Evolutionary conservation across 2,888 invertebrate species (phyloP).

Genomic region (Thecocarcelia acutangulata): DNA sequence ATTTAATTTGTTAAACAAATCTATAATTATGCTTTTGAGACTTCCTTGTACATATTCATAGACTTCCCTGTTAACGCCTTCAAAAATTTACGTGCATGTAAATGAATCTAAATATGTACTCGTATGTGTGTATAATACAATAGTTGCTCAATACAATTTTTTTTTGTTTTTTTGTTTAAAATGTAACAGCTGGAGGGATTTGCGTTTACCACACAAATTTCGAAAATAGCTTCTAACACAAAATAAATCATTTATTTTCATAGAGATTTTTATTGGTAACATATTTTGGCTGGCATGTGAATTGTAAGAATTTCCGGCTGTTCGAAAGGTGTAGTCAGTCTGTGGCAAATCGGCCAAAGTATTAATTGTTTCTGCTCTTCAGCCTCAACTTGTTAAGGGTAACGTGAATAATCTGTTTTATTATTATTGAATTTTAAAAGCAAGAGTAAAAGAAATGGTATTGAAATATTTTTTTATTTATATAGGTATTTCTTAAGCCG

Average conservation of each 20-base stretch:
- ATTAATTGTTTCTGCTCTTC: neutral
- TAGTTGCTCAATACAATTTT: neutral
- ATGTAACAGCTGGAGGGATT: slow-evolving; percentile 2
- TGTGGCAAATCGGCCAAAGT: neutral
- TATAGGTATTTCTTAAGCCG: neutral
- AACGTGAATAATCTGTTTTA: slow-evolving; percentile 19
- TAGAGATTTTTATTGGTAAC: neutral
- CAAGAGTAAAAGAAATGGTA: neutral
- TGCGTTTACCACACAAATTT: neutral
- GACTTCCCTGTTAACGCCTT: slow-evolving; percentile 27
- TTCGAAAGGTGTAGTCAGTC: neutral
- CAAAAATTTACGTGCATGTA: neutral
- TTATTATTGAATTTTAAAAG: slow-evolving; percentile 12
- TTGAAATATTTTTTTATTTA: neutral
- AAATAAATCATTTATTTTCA: neutral
- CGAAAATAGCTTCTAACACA: neutral
- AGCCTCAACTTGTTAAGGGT: slow-evolving; percentile 29
- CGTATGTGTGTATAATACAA: too few relatives aligned
- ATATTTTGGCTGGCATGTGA: neutral
- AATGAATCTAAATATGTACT: too few relatives aligned
- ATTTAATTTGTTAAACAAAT: slow-evolving; percentile 24
- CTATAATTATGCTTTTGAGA: slow-evolving; percentile 7
- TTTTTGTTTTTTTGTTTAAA: neutral
- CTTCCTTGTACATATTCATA: neutral
- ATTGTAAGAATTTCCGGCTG: slow-evolving; percentile 10